Conservation (phyloP, 2,797 vertebrate genomes). For the Bryconaethiops microstoma region DNA sequence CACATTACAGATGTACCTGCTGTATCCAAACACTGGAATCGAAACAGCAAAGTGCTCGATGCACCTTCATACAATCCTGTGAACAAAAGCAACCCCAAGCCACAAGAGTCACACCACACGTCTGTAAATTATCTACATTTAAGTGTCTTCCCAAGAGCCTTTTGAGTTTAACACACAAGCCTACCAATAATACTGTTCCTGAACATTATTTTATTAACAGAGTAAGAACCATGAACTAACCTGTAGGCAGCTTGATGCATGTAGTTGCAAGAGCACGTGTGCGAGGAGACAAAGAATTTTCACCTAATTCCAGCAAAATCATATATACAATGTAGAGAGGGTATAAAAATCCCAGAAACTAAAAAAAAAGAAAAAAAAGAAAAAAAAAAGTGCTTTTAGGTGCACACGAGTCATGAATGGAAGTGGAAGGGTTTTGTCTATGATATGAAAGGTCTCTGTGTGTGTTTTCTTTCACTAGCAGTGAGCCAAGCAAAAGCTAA, state of each 20-base stretch:
- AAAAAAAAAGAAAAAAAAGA: too few relatives aligned
- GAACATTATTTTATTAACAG: neutral
- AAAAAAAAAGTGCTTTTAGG: neutral
- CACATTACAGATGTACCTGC: constrained; percentile 11
- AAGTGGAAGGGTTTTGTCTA: constrained; percentile 1
- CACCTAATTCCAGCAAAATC: neutral
- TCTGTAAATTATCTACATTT: neutral
- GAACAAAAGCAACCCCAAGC: neutral
- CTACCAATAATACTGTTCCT: neutral
- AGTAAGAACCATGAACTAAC: neutral
- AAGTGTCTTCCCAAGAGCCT: too few relatives aligned
- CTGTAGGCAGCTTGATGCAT: neutral
- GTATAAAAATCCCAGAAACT: too few relatives aligned
- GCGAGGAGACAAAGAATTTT: neutral
- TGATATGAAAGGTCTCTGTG: neutral
- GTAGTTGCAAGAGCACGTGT: neutral
- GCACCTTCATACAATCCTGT: neutral
- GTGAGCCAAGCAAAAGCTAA: neutral
- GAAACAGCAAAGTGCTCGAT: neutral
- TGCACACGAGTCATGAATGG: neutral
- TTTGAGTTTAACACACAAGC: neutral
- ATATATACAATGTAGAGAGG: neutral
- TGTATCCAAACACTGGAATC: constrained; percentile 15
- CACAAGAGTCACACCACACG: neutral
- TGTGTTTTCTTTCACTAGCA: neutral